Percentiles rank a stretch among this genome's conserved stretches.
phyloP scores from a whole-genome alignment of 1,140 invertebrate species.

The Drosophila sp. region DNA sequence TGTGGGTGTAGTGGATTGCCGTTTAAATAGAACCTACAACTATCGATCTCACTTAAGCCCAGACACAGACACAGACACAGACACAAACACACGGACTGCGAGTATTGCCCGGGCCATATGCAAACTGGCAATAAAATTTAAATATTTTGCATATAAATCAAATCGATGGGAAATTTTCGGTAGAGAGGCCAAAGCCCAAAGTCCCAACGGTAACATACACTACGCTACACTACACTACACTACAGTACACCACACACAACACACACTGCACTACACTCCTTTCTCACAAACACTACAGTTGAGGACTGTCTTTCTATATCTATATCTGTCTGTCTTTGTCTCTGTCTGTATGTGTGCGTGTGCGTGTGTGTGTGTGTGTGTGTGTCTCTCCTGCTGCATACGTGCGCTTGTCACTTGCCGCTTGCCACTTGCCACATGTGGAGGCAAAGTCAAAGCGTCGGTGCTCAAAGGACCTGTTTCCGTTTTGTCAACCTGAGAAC shows the following conservation, averaged over 20 bases:
- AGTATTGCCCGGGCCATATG: conserved; percentile 63
- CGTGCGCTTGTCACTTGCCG: conserved; percentile 41
- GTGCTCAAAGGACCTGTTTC: conserved; percentile 64
- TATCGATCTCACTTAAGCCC: conserved; percentile 78
- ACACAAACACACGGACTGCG: neutral
- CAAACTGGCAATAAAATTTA: conserved; percentile 81
- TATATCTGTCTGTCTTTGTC: conserved; percentile 3
- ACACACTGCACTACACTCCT: neutral
- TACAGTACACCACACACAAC: conserved; percentile 16
- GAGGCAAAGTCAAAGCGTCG: conserved; percentile 56
- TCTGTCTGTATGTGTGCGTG: neutral
- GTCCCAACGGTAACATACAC: conserved; percentile 22
- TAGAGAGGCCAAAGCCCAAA: conserved; percentile 51
- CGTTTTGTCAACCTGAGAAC: conserved; percentile 51
- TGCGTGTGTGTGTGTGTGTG: conserved; percentile 2
- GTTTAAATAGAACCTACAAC: conserved; percentile 62
- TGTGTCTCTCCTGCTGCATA: conserved; percentile 30
- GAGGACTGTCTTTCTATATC: conserved; percentile 10
- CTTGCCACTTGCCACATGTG: conserved; percentile 28
- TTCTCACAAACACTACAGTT: conserved; percentile 1
- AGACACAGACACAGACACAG: conserved; percentile 20
- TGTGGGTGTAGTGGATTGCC: conserved; percentile 23
- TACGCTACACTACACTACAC: neutral
- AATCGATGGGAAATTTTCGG: conserved; percentile 77
- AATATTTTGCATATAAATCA: conserved; percentile 83